Base-by-base conservation (phyloP, 1,140 invertebrate species). In the Drosophila varians region DNA sequence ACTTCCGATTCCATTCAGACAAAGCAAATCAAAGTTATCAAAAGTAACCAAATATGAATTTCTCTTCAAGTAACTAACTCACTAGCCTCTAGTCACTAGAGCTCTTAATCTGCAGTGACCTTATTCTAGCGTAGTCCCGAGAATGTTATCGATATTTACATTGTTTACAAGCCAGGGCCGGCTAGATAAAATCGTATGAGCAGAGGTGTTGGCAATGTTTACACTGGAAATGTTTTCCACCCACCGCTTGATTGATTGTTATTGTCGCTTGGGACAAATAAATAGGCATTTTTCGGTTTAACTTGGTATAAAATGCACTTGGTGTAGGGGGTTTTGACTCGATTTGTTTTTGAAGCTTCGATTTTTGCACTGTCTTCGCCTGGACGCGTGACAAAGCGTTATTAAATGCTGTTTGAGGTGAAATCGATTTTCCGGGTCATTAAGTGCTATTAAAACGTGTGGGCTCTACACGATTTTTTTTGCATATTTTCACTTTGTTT, bases 381-480 rank as follows among this genome's bases (percentile, higher is more conserved):
- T 78, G 65, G 43, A 58, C 43, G 68, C 78, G 70, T 83, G 78
- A 48, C 74, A 74, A 83, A 40, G 42, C 36, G 51, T 64, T 72
- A 86, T 84, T 86, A 76, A 51, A 45, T 56, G 55, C 19, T 54
- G 56, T 76, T 84, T 79, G 72, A 79, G 83, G 57, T 60, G 38
- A 51, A 84, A 84, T 86, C 75, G 79, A 84, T 84, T 84, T 86
- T 79, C 76, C 66, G 55, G 57, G 14, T 46, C 52, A 74, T 74
- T 74, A 57, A 34, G 40, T 42, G 52, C 16, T 14, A 62, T 56
- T 42, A 42, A 51, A 72, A 62, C 38, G 21, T 34, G 47, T 70
- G 11, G 34, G 12, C 12, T 36, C 1, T 36, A 36, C 34, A 12
- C 34, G 9, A 21, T 47, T 43, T 75, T 55, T 66, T 80, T n/a